Evolutionary conservation across 1,140 invertebrate species (phyloP).

Genomic region (Wasmannia auropunctata): DNA sequence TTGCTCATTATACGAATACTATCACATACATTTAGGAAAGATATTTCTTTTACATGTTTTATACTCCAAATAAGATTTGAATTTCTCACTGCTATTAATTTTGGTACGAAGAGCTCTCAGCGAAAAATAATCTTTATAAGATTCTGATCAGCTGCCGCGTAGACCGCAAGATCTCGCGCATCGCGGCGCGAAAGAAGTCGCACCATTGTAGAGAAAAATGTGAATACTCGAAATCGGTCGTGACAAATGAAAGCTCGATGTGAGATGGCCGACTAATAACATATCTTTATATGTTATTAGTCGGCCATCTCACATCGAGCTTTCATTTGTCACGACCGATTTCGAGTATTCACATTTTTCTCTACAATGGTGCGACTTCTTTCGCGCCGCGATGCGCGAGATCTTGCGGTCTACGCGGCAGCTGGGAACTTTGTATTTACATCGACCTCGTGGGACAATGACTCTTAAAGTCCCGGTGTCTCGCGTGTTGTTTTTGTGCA

Average conservation of each 20-base stretch:
- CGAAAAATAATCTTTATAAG: neutral
- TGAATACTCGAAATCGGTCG: neutral
- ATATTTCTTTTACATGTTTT: neutral
- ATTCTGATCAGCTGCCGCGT: neutral
- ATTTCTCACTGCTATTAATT: neutral
- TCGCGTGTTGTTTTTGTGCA: slow-evolving; percentile 64
- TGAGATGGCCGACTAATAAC: neutral
- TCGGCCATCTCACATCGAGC: neutral
- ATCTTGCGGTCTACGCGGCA: slow-evolving; percentile 1
- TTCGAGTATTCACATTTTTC: neutral
- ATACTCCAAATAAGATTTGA: neutral
- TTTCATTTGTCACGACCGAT: neutral
- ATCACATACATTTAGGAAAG: neutral
- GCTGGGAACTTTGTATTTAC: slow-evolving; percentile 57
- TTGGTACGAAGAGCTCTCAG: neutral
- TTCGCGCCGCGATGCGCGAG: neutral
- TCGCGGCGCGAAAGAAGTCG: neutral
- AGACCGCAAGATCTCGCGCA: neutral
- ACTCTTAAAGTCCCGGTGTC: slow-evolving; percentile 48
- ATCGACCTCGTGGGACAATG: slow-evolving; percentile 12
- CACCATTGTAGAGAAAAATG: neutral
- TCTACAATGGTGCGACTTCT: neutral
- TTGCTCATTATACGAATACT: neutral
- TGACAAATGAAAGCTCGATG: neutral
- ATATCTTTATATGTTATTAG: too few relatives aligned